Evolutionary conservation across 1,140 invertebrate species (phyloP), one percentile per base, ranked within the genome.

Genomic region (Bathynomus jamesi): DNA sequence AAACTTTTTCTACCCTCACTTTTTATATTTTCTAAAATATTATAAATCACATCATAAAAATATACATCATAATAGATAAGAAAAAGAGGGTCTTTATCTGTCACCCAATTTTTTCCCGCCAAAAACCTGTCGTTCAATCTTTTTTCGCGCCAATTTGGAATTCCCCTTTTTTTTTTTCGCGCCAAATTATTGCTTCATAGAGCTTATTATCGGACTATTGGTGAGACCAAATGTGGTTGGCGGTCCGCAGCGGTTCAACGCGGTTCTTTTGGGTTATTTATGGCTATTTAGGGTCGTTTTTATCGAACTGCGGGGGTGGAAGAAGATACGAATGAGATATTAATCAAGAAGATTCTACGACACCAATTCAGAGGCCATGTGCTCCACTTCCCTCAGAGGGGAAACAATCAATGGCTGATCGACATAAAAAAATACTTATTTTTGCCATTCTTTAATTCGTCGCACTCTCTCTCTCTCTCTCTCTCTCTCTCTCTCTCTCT

Each of bases 401-500:
- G 40, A 53, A 21, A 53, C 40, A 53, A 53, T 53, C 13, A 53
- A 53, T 53, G 40, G 21, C 21, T 53, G 13, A 53, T 53, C 13
- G 13, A 53, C 21, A 53, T n/a, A n/a, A n/a, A n/a, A n/a, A n/a
- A n/a, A n/a, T n/a, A n/a, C 2, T 4, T 64, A 3, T 27, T 27
- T 4, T 11, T 64, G 8, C 28, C 4, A 3, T 64, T 28, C 28
- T 27, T 64, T 13, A 25, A 3, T 64, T 28, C 28, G 13, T 64
- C 62, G 17, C 62, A 1, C 24, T 64, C 11, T 64, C 62, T 4
- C 24, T 27, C 62, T 64, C 62, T 64, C 62, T 64, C 62, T 64
- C 25, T 65, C 63, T 27, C n/a, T 65, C 63, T 65, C 63, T 65
- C 63, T 65, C 63, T 65, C 63, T 65, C 63, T 65, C 27, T 53